Evolutionary conservation across 2,113 vertebrate species (phyloP).

Genomic region (Cariama cristata): DNA sequence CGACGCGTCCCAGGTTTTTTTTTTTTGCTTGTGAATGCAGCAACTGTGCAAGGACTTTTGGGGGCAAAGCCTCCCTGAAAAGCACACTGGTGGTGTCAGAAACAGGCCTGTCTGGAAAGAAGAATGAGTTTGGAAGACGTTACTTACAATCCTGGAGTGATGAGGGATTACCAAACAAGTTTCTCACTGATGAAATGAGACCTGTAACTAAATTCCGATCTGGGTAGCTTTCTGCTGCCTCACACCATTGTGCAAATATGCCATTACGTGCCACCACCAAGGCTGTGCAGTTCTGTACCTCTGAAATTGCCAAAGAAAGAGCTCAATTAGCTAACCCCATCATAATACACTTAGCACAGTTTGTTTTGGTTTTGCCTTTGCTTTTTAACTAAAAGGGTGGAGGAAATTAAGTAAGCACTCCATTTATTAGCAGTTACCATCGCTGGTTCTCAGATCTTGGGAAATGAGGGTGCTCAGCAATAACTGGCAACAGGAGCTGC

Average conservation of each 20-base stretch:
- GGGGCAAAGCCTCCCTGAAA: background rate
- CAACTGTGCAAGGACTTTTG: background rate
- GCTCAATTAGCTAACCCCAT: conserved; percentile 22
- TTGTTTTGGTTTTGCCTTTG: conserved; percentile 19
- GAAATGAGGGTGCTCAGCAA: background rate
- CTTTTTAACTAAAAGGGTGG: conserved; percentile 14
- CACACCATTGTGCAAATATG: background rate
- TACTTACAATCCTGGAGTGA: background rate
- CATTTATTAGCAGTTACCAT: background rate
- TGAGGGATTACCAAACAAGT: background rate
- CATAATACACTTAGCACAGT: background rate
- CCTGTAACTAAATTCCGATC: background rate
- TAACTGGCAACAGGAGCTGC: background rate
- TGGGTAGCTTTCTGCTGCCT: background rate
- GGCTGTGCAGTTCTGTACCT: background rate
- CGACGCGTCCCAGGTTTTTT: background rate
- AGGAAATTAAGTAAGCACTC: conserved; percentile 2
- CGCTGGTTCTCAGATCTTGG: background rate
- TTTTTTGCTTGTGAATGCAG: background rate
- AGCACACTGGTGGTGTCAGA: background rate
- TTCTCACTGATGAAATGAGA: background rate
- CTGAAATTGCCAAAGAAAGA: conserved; percentile 42
- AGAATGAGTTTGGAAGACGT: background rate
- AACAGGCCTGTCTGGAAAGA: background rate
- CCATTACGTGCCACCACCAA: background rate